phyloP scores from a whole-genome alignment of 2,797 vertebrate species.

The Trachurus trachurus region DNA sequence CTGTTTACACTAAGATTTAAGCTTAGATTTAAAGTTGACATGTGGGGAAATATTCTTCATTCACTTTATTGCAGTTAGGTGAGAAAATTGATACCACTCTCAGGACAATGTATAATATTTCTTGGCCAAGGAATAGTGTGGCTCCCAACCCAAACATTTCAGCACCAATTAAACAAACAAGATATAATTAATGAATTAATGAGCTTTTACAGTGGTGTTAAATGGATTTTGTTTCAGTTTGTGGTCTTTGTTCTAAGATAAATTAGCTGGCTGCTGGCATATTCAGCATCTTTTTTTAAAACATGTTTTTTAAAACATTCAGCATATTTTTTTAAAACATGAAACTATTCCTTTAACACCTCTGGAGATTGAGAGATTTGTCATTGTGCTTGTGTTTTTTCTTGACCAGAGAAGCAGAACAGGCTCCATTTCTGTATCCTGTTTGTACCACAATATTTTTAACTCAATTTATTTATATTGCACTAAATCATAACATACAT shows the following conservation, averaged over 20 bases:
- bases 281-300: too few species aligned
- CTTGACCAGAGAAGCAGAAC: not conserved
- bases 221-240: too few species aligned
- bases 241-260: not conserved
- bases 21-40: not conserved
- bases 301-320: too few species aligned
- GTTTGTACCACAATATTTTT: not conserved
- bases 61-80: not conserved
- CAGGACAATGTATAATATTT: not conserved
- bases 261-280: not conserved
- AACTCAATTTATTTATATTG: not conserved
- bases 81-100: not conserved
- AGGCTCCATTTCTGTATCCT: not conserved
- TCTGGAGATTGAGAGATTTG: not conserved
- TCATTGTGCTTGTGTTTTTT: not conserved
- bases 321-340: too few species aligned
- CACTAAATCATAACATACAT: not conserved
- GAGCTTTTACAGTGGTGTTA: not conserved
- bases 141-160: not conserved
- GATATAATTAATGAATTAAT: not conserved
- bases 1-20: not conserved
- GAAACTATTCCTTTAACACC: not conserved
- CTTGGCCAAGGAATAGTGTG: not conserved
- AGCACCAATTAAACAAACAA: not conserved
- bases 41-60: not conserved